These are phyloP conservation scores for Hiodon tergisus DNA, from an alignment of 2,113 vertebrate genomes.

Conservation along the genomic window DNA sequence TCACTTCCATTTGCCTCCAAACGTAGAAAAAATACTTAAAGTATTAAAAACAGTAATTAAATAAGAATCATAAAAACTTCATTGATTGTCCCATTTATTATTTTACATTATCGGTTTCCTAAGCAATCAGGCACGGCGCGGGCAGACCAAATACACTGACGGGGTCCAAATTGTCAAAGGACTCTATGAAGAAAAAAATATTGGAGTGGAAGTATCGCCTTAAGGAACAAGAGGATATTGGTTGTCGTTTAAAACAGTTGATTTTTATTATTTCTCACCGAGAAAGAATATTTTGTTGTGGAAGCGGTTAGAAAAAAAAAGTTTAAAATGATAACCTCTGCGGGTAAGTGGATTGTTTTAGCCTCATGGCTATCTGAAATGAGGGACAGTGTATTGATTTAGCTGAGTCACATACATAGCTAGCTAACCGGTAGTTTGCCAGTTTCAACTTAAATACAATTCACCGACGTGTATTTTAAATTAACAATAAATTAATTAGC, in stretches of 20 bases:
- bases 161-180: constrained; percentile 3
- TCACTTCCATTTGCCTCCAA: too few species aligned
- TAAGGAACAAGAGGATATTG: not conserved
- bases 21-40: too few species aligned
- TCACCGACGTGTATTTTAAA: not conserved
- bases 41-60: too few species aligned
- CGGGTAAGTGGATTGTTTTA: constrained; percentile 51
- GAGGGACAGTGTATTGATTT: constrained; percentile 53
- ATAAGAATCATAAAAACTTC: too few species aligned
- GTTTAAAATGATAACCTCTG: constrained; percentile 66
- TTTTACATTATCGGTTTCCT: not conserved
- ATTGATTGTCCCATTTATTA: too few species aligned
- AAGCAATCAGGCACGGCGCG: not conserved
- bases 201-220: constrained; percentile 2
- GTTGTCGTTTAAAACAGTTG: not conserved
- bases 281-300: not conserved
- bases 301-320: not conserved
- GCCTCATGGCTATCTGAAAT: not conserved
- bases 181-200: constrained; percentile 20
- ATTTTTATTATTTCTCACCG: not conserved
- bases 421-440: not conserved
- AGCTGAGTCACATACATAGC: constrained; percentile 68
- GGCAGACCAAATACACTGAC: constrained; percentile 12
- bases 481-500: not conserved
- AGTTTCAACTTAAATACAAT: too few species aligned